Percentiles rank a stretch among this genome's conserved stretches.
Conservation (phyloP, 2,888 invertebrate species). For the Apotomis betuletana region DNA sequence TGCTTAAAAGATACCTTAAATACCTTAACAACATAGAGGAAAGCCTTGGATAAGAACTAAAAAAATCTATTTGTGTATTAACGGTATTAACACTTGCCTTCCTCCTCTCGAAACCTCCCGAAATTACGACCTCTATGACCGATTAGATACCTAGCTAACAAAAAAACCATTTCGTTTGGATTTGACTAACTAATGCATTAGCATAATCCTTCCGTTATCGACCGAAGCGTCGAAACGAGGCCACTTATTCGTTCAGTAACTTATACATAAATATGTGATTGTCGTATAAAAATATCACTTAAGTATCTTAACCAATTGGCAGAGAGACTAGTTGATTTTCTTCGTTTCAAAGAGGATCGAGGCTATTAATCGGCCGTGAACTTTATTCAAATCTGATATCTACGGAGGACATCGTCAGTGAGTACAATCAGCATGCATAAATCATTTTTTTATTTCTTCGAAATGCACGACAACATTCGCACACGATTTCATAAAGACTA, state of each 20-base stretch:
- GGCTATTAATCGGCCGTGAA: conserved; percentile 42
- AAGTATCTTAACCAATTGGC: neutral
- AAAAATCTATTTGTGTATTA: too few species aligned
- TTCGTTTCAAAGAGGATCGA: neutral
- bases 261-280: neutral
- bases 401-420: conserved; percentile 5
- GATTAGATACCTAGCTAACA: neutral
- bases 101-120: too few species aligned
- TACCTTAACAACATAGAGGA: too few species aligned
- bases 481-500: too few species aligned
- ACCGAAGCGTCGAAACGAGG: conserved; percentile 48
- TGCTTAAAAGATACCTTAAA: too few species aligned
- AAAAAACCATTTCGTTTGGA: neutral
- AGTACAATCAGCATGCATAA: conserved; percentile 12
- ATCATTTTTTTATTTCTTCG: neutral
- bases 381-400: conserved; percentile 35
- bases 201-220: conserved; percentile 46
- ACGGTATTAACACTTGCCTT: too few species aligned
- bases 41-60: too few species aligned
- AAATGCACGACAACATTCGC: too few species aligned
- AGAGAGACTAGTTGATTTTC: neutral
- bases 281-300: neutral
- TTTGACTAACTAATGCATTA: conserved; percentile 28
- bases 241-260: conserved; percentile 45
- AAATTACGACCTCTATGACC: too few species aligned